These are phyloP conservation scores for Andrena praecox DNA, from an alignment of 2,888 invertebrate genomes.

Conservation along the genomic window DNA sequence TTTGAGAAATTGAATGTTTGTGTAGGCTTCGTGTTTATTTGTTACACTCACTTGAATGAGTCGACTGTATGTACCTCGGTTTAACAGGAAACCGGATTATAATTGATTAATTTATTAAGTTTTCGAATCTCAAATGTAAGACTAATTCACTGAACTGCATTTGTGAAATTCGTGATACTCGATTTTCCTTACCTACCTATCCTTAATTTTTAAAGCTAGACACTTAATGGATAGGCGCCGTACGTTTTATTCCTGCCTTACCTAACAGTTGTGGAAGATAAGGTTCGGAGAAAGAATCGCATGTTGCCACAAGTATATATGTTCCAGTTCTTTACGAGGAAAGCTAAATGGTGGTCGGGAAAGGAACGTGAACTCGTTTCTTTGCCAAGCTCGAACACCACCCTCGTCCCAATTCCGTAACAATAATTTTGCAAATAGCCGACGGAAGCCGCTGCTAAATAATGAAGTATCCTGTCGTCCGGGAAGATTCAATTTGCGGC, in stretches of 20 bases:
- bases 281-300: conserved; percentile 52
- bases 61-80: no score
- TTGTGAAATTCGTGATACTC: no score
- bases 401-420: conserved; percentile 78
- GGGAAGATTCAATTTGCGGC: conserved; percentile 81
- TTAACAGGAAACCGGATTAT: no score
- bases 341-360: conserved; percentile 72
- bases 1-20: not conserved
- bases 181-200: not conserved
- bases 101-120: no score
- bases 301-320: conserved; percentile 61
- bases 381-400: conserved; percentile 61
- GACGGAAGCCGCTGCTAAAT: conserved; percentile 79
- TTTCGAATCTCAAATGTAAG: no score
- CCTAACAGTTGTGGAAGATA: conserved; percentile 16
- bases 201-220: not conserved
- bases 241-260: not conserved
- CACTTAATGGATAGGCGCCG: not conserved
- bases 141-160: no score
- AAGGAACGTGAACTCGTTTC: conserved; percentile 70
- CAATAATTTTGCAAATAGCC: conserved; percentile 82
- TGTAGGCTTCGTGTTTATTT: no score
- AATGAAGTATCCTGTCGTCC: conserved; percentile 79
- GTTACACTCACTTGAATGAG: no score
- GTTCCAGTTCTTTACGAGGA: conserved; percentile 74